phyloP scores from a whole-genome alignment of 2,888 invertebrate species.

The Gryllus longicercus region DNA sequence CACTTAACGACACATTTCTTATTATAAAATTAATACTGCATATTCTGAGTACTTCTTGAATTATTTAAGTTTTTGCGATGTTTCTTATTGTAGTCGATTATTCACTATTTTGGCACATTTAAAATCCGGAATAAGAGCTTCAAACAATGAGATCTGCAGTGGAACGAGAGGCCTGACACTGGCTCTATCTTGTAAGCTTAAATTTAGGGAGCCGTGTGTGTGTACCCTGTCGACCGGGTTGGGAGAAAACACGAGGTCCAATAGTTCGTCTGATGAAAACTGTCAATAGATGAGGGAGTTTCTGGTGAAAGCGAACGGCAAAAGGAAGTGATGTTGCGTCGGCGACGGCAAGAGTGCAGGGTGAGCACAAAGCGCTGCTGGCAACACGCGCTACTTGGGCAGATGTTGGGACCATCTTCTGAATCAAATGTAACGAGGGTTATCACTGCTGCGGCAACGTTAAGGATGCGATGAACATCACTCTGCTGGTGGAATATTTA shows the following conservation, averaged over 20 bases:
- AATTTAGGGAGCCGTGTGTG: not conserved
- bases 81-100: not conserved
- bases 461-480: not conserved
- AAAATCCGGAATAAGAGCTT: not conserved
- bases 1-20: slow-evolving; percentile 11
- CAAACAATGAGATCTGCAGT: not conserved
- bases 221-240: slow-evolving; percentile 21
- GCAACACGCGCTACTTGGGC: too few species aligned
- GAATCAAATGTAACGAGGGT: too few species aligned
- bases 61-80: not conserved
- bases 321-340: too few species aligned
- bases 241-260: not conserved
- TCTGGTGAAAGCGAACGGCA: too few species aligned
- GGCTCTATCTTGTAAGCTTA: not conserved
- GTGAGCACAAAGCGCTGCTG: too few species aligned
- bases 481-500: too few species aligned
- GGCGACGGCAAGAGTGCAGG: too few species aligned
- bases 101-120: slow-evolving; percentile 17
- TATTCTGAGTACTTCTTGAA: not conserved
- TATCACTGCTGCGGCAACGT: not conserved
- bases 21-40: slow-evolving; percentile 22
- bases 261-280: too few species aligned
- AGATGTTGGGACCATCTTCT: too few species aligned
- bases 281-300: too few species aligned
- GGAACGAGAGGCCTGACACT: not conserved